Base-by-base conservation (phyloP, 2,797 vertebrate species). In the Dendrocincla tyrannina region DNA sequence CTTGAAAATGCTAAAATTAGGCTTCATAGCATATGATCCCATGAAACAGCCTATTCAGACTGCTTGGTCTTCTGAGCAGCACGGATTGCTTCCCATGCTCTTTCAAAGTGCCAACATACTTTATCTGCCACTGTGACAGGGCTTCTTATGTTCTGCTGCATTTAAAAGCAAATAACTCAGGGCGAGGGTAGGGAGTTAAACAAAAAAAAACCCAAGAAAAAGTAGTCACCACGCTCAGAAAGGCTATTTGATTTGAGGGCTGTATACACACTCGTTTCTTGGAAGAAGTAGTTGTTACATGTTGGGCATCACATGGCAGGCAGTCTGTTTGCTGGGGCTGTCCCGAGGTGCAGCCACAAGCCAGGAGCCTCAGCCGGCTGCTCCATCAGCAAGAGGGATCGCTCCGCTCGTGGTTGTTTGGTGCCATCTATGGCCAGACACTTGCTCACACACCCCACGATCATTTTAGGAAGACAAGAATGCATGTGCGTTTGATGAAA, bases 371-470 rank as follows among this genome's bases (percentile, higher is more conserved):
- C 67, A 16, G 69, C 28, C 17, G 0, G 22, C 58, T 28, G 58
- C 84, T 82, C 32, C 53, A 6, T 32, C n/a, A 52, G 25, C 4
- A 8, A 5, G 50, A 30, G 32, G 4, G 32, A 52, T 62, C 7
- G 30, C 50, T 92, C 60, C 0, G 1, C 55, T 89, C 3, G 7
- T 50, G 85, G 89, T 22, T 23, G 56, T 96, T 86, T 97, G 94
- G 92, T 91, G 95, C 96, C 95, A 95, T 47, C 96, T 97, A 96
- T 2, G 85, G 93, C 85, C 80, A 24, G 82, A 90, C 11, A 49
- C 30, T 24, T 5, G 20, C 52, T 92, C 79, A 28, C 66, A 72
- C 55, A 79, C 7, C 5, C 42, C n/a, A 13, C 41, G 25, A 84
- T 52, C 55, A 8, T 59, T 89, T 64, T 4, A 35, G 42, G 53